Evolutionary conservation across 2,797 vertebrate species (phyloP), one percentile per base, ranked within the genome.

Genomic region (Artibeus jamaicensis): DNA sequence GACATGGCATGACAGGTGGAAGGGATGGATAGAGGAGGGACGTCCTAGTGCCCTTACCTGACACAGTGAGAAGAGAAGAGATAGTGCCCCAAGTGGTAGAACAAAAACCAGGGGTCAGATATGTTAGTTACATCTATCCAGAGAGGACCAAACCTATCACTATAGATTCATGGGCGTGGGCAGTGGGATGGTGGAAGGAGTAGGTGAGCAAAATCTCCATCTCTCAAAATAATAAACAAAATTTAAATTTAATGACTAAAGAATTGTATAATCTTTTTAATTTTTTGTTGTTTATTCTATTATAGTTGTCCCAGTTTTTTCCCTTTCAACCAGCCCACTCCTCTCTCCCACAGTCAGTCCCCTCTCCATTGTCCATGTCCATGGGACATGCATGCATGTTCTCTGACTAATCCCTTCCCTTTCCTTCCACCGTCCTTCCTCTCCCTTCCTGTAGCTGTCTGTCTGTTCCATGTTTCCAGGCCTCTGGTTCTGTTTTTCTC

Each of bases 231-330:
- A 86, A 77, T 48, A 73, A 65, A 48, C 37, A 73, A 62, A 21
- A 26, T 71, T 79, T 67, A 50, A 89, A 89, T 70, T 57, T 81
- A 85, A 76, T 89, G 73, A 85, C 14, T 77, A 62, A 96, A 82
- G 79, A 73, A 34, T 37, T 65, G 24, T 53, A 24, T 6, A 50
- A 55, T 21, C 4, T 53, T 24, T 62, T 73, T 42, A 71, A 32
- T 32, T 65, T 65, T 59, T 32, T 12, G 32, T 32, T 65, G 32
- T 65, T 65, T 65, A n/a, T 65, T n/a, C 62, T 65, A 65, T 65
- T 65, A 65, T 12, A n/a, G 62, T 65, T 65, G 59, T 62, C 59
- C 26, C 32, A 65, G 6, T n/a, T 65, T 16, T 16, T 65, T 65
- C 62, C 62, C 29, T 14, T 11, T 62, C 5, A 32, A 59, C 59